A percentile compares a stretch with the other conserved stretches of the same genome.
Conservation (phyloP, 1,140 invertebrate genomes). For the Nomia melanderi region DNA sequence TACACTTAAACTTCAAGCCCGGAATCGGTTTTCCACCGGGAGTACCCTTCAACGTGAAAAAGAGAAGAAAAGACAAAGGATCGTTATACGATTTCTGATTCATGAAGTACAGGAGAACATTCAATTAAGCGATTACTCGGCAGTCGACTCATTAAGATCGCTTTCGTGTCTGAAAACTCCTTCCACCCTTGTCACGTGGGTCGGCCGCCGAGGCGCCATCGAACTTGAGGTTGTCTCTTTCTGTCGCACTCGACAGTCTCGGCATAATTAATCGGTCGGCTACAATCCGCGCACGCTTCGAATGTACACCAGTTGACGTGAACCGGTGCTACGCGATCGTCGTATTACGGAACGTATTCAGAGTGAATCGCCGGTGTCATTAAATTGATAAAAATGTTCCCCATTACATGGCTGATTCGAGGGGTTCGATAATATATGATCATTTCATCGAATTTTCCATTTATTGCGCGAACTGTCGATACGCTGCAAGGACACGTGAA, state of each 20-base stretch:
- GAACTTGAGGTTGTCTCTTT: constrained; percentile 33
- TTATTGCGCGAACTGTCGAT: too few relatives aligned
- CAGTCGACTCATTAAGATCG: constrained; percentile 23
- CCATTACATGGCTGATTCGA: too few relatives aligned
- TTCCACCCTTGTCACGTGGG: not conserved
- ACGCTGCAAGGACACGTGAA: too few relatives aligned
- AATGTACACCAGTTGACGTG: constrained; percentile 7
- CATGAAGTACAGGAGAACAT: not conserved
- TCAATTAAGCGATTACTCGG: constrained; percentile 15
- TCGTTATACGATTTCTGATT: constrained; percentile 21
- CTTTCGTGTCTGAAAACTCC: constrained; percentile 5
- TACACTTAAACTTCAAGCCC: not conserved
- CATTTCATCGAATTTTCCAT: too few relatives aligned
- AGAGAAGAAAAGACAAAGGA: too few relatives aligned
- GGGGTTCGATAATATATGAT: too few relatives aligned
- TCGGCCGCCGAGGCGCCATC: constrained; percentile 33
- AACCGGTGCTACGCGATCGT: constrained; percentile 16
- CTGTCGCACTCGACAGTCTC: constrained; percentile 18
- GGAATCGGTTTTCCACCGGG: not conserved
- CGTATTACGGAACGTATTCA: constrained; percentile 15
- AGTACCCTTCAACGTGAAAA: not conserved
- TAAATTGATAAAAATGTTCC: not conserved
- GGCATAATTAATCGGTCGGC: constrained; percentile 30
- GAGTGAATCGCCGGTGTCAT: not conserved
- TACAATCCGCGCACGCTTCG: constrained; percentile 3